Conservation (phyloP, 2,113 vertebrate species). For the Columba janthina region DNA sequence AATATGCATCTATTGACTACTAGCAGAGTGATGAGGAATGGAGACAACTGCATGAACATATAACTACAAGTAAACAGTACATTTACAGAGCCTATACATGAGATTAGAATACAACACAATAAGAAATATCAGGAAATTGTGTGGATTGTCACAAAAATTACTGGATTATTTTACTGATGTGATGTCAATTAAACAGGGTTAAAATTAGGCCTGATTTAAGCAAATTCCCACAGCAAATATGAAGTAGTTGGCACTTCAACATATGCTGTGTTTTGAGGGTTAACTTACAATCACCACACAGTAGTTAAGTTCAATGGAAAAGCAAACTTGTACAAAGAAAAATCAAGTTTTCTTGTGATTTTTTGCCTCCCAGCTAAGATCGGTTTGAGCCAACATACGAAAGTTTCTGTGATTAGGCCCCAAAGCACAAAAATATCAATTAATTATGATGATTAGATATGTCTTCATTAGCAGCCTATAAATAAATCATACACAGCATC, state of each 20-base stretch:
- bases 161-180: background rate
- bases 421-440: constrained; percentile 77
- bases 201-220: background rate
- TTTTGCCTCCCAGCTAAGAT: constrained; percentile 53
- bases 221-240: background rate
- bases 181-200: background rate
- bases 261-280: background rate
- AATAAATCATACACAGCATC: constrained; percentile 77
- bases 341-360: constrained; percentile 25
- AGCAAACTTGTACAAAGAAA: constrained; percentile 28
- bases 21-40: background rate
- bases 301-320: background rate
- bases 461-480: constrained; percentile 80
- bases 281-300: background rate
- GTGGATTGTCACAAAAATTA: background rate
- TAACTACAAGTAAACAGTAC: background rate
- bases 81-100: background rate
- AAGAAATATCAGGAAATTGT: background rate
- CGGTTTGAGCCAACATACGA: constrained; percentile 54
- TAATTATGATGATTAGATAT: constrained; percentile 81
- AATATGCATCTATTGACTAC: background rate
- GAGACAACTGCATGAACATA: background rate
- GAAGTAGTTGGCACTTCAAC: background rate
- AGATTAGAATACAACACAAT: background rate
- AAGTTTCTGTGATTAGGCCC: constrained; percentile 72